A percentile compares a stretch with the other conserved stretches of the same genome.
Evolutionary conservation across 1,140 invertebrate genomes (phyloP).

Genomic region (Drosophila neocordata): DNA sequence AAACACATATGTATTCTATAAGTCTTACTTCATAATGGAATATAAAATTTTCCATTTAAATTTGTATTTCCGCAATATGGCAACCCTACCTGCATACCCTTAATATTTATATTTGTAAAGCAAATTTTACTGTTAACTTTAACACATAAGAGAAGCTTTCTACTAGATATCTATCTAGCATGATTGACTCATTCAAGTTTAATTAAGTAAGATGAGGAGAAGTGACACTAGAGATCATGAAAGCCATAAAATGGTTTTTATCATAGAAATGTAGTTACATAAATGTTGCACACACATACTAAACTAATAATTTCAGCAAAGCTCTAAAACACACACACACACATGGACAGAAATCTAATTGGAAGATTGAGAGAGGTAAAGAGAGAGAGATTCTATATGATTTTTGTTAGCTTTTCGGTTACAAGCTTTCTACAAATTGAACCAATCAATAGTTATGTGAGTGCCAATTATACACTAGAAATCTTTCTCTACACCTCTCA

Average conservation of each 20-base stretch:
- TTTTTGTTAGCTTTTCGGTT: slow-evolving; percentile 58
- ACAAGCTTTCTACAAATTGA: slow-evolving; percentile 58
- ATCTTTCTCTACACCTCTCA: neutral
- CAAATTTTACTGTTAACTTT: no score
- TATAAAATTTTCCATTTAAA: no score
- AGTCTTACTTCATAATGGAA: no score
- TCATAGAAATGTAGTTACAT: neutral
- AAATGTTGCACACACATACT: slow-evolving; percentile 21
- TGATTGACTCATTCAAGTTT: no score
- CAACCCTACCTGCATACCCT: no score
- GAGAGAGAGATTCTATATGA: slow-evolving; percentile 49
- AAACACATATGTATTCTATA: no score
- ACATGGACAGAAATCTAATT: no score
- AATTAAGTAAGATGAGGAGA: no score
- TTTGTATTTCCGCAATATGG: no score
- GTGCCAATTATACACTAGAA: slow-evolving; percentile 59
- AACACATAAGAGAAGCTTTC: no score
- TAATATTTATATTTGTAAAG: no score
- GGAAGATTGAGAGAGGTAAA: neutral
- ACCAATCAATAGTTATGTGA: slow-evolving; percentile 71
- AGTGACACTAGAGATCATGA: neutral
- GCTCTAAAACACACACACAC: neutral
- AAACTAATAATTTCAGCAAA: slow-evolving; percentile 27
- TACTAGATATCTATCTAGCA: no score
- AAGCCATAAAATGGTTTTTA: neutral